Evolutionary conservation across 2,888 invertebrate genomes (phyloP).

Genomic region (Danaus chrysippus): DNA sequence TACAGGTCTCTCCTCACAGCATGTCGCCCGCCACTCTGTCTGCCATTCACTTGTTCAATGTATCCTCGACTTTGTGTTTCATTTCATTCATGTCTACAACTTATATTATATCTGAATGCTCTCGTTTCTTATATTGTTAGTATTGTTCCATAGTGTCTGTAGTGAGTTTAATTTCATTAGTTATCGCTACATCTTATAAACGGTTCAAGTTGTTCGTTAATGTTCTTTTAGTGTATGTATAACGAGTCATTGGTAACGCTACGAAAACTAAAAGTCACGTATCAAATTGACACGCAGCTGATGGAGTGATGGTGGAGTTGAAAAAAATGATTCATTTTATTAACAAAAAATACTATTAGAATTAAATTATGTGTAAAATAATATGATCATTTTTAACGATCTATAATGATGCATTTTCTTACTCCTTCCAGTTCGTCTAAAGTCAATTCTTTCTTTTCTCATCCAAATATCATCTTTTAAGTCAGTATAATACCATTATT

Average conservation of each 20-base stretch:
- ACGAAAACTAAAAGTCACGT: background rate
- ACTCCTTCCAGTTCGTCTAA: too few relatives aligned
- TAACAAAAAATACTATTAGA: background rate
- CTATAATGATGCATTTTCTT: too few relatives aligned
- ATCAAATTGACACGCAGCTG: slow-evolving; percentile 1
- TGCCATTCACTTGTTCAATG: slow-evolving; percentile 46
- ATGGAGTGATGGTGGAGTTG: background rate
- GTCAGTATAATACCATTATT: too few relatives aligned
- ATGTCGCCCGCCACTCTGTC: slow-evolving; percentile 29
- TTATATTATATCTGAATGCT: background rate
- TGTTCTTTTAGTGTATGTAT: too few relatives aligned
- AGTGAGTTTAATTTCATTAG: background rate
- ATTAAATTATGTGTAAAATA: too few relatives aligned
- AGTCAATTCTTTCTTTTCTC: too few relatives aligned
- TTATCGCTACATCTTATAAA: background rate
- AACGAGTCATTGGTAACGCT: slow-evolving; percentile 1
- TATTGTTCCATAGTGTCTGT: background rate
- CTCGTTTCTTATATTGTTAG: background rate
- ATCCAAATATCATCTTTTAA: too few relatives aligned
- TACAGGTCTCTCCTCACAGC: slow-evolving; percentile 12
- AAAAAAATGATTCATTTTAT: background rate
- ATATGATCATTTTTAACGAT: too few relatives aligned
- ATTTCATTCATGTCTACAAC: slow-evolving; percentile 43
- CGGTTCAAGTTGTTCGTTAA: background rate
- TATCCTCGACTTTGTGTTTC: slow-evolving; percentile 11